Evolutionary conservation across 2,113 vertebrate species (phyloP), one percentile per base, ranked within the genome.

Genomic region (Lophius piscatorius): DNA sequence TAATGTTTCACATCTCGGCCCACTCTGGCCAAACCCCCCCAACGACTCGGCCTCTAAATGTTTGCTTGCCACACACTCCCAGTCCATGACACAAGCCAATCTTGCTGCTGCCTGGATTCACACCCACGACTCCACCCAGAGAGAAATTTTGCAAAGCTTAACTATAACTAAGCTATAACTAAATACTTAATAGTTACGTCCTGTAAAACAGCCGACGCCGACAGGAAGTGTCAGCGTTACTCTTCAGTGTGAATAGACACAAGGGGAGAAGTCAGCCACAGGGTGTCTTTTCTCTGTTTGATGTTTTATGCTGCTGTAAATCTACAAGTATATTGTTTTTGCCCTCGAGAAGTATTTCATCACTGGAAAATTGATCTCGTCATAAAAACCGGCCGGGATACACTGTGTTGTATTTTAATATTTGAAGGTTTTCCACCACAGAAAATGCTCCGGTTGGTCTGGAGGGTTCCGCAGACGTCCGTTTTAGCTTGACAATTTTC

Each of bases 141-240:
- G 49, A 59, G 34, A 18, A 34, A 62, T 74, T 39, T 63, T 70
- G 57, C 44, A 40, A 58, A 46, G 38, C 49, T 45, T 57, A n/a
- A n/a, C n/a, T n/a, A n/a, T n/a, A n/a, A n/a, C n/a, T n/a, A n/a
- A n/a, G n/a, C n/a, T n/a, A n/a, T n/a, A n/a, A n/a, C n/a, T n/a
- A n/a, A n/a, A n/a, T n/a, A n/a, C n/a, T n/a, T n/a, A n/a, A n/a
- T n/a, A n/a, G n/a, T n/a, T n/a, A n/a, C n/a, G n/a, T n/a, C n/a
- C n/a, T n/a, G n/a, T n/a, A n/a, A n/a, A n/a, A n/a, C n/a, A n/a
- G n/a, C n/a, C n/a, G n/a, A 22, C 21, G 4, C 23, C 38, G 6
- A 59, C 55, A 70, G 70, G 50, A 21, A 6, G 14, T 40, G 35
- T 45, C 66, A 60, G 33, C 6, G n/a, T 46, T 39, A 44, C 34